phyloP scores from a whole-genome alignment of 2,797 vertebrate genomes.

The Emydoidea blandingii region DNA sequence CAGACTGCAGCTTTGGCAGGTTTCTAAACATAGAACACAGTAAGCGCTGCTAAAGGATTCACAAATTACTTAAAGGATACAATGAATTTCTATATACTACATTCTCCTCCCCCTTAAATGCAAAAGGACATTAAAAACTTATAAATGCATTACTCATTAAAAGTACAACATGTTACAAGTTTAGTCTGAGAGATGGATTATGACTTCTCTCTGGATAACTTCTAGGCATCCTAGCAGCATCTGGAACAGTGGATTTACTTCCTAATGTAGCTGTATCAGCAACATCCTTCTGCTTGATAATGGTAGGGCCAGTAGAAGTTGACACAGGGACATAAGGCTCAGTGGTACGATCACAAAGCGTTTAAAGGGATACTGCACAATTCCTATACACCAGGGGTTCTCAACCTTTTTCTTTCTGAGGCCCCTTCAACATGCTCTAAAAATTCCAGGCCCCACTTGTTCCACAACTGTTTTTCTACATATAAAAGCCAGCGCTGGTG shows the following conservation, averaged over 20 bases:
- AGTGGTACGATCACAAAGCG: fast-evolving
- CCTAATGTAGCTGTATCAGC: neutral
- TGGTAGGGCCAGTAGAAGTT: neutral
- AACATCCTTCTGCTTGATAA: neutral
- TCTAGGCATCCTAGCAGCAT: fast-evolving
- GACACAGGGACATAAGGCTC: fast-evolving
- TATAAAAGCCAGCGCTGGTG: no score
- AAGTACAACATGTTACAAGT: neutral
- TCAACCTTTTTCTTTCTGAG: no score
- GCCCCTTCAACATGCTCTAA: no score
- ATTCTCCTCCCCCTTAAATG: neutral
- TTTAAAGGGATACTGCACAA: fast-evolving
- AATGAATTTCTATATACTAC: fast-evolving
- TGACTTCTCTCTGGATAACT: neutral
- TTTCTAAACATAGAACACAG: neutral
- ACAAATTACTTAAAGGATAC: neutral
- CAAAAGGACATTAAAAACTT: neutral
- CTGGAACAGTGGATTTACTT: neutral
- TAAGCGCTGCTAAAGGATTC: neutral
- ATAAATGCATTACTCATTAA: neutral
- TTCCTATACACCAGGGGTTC: fast-evolving
- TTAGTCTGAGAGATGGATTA: neutral
- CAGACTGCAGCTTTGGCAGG: neutral
- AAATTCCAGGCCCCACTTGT: no score
- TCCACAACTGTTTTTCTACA: no score